Percentiles rank a stretch among this genome's conserved stretches.
These are phyloP conservation scores for Chelon auratus DNA, from an alignment of 2,797 vertebrate genomes.

Conservation along the genomic window DNA sequence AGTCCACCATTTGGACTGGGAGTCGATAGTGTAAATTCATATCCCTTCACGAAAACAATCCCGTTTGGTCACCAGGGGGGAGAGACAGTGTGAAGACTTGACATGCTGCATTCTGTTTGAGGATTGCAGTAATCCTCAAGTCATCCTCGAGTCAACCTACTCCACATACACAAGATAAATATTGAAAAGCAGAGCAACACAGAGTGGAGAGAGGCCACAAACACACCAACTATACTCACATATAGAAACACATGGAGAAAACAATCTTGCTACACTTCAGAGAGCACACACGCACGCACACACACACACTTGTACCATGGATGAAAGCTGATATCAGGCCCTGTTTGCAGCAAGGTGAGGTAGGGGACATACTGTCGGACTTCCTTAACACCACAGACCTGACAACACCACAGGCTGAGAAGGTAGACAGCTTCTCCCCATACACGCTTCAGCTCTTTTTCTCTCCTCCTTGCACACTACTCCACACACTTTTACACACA, in stretches of 20 bases:
- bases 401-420: conserved; percentile 77
- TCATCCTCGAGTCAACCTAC: conserved; percentile 49
- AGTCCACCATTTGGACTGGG: conserved; percentile 12
- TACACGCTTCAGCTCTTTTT: conserved; percentile 48
- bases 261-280: conserved; percentile 44
- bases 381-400: conserved; percentile 76
- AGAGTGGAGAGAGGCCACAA: conserved; percentile 5
- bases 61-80: conserved; percentile 47
- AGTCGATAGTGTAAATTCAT: conserved; percentile 41
- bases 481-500: conserved; percentile 10
- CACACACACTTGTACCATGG: conserved; percentile 53
- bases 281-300: conserved; percentile 10
- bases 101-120: conserved; percentile 78
- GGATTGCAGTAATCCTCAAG: conserved; percentile 70
- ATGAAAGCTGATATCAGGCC: conserved; percentile 76
- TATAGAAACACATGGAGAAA: conserved; percentile 20
- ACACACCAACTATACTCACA: not conserved
- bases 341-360: conserved; percentile 79
- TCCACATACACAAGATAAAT: conserved; percentile 59
- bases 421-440: conserved; percentile 73
- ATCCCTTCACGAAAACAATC: conserved; percentile 43
- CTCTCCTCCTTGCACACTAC: conserved; percentile 28
- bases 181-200: conserved; percentile 50
- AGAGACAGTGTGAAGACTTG: conserved; percentile 65
- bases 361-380: conserved; percentile 79